Evolutionary conservation across 1,140 invertebrate genomes (phyloP), one percentile per base, ranked within the genome.

Genomic region (Leptonema lineaticorne): DNA sequence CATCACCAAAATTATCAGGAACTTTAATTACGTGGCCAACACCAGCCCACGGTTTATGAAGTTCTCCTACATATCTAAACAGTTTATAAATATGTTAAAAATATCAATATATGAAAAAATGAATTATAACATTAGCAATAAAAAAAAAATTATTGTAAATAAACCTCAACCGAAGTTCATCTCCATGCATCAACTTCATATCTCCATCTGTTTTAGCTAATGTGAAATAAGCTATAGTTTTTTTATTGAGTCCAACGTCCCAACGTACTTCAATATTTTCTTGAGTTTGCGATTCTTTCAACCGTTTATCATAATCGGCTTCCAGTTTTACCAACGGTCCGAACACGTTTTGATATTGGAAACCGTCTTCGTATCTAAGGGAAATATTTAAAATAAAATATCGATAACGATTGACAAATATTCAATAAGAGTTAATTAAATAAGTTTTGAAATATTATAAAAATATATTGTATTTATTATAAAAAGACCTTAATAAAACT

Each of bases 141-240:
- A 56, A n/a, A n/a, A n/a, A n/a, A n/a, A 14, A 33, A 14, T 64
- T 72, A 81, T n/a, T n/a, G n/a, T n/a, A n/a, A n/a, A n/a, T n/a
- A n/a, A n/a, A n/a, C 80, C 80, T 79, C 29, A 99, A 82, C 69
- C 94, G 86, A 20, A 99, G 79, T 80, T 99, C 97, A 85, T 99
- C 98, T 18, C 97, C 98, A 76, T 98, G 96, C 97, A 99, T 99
- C n/a, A 99, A 79, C 78, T 98, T 95, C 93, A 98, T 97, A 76
- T 98, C 96, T 73, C 95, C 94, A 76, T 98, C 95, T 8, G 95
- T 97, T 80, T 98, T 97, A 0, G 96, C 94, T n/a, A 99, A 82
- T 73, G 94, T 94, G 75, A 99, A 99, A 79, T 96, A 97, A 0
- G 97, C 97, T 63, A 97, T 97, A 0, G 92, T 94, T 75, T 99